Conservation (phyloP, 2,113 vertebrate species). For the Sialia sialis region DNA sequence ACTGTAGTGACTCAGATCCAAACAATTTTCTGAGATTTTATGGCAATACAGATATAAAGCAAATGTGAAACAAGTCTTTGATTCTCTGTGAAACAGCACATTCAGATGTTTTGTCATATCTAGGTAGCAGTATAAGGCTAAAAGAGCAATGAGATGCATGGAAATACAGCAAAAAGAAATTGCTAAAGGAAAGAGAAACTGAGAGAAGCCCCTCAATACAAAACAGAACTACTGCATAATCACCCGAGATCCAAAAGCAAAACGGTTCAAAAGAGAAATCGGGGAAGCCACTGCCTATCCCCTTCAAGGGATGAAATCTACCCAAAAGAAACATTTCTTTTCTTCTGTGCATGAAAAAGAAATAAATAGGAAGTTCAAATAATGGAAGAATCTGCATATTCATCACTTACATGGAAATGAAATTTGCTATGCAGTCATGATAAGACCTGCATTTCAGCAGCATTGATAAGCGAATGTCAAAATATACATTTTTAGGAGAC, state of each 20-base stretch:
- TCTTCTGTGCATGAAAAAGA: constrained; percentile 12
- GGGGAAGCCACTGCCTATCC: not conserved
- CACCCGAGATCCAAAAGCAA: not conserved
- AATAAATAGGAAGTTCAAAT: constrained; percentile 49
- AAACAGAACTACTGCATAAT: not conserved
- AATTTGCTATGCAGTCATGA: constrained; percentile 60
- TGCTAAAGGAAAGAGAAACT: not conserved
- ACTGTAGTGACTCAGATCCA: not conserved
- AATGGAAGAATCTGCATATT: constrained; percentile 60
- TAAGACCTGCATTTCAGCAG: constrained; percentile 65
- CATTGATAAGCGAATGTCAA: constrained; percentile 69
- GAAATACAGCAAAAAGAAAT: not conserved
- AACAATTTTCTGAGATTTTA: not conserved
- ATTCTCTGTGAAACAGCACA: not conserved
- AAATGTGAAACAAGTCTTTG: not conserved
- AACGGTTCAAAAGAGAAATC: not conserved
- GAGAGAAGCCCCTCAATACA: not conserved
- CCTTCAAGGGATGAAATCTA: not conserved
- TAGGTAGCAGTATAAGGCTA: not conserved
- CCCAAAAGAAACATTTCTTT: not conserved
- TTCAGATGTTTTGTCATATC: not conserved
- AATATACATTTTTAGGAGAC: constrained; percentile 64
- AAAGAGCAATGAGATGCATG: not conserved
- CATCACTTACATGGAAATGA: constrained; percentile 61
- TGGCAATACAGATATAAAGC: not conserved